Evolutionary conservation across 30 jellyfish, hydroid and myxozoan genomes (phyloP).

Genomic region (Clytia hemisphaerica): DNA sequence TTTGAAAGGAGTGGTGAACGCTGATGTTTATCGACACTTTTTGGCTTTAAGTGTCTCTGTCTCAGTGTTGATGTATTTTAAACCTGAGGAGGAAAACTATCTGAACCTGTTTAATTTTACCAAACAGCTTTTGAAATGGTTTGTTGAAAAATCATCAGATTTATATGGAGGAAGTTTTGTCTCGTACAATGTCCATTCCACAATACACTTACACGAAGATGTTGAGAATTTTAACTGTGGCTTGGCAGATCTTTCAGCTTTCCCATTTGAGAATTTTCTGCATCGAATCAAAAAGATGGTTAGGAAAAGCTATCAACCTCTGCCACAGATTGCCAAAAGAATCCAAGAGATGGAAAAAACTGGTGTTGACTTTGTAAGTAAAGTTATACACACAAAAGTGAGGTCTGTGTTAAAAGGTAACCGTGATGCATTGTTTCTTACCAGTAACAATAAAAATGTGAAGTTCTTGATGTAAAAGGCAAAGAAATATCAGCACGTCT

Average conservation of each 20-base stretch:
- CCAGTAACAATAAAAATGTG: background rate
- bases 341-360: background rate
- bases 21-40: background rate
- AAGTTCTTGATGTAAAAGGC: background rate
- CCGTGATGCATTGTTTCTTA: conserved; percentile 3
- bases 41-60: background rate
- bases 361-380: background rate
- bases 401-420: background rate
- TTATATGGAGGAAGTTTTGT: conserved; percentile 4
- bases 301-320: background rate
- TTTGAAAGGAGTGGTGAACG: background rate
- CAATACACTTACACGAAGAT: conserved; percentile 9
- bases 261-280: conserved; percentile 2
- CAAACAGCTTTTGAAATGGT: conserved; percentile 7
- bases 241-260: background rate
- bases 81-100: background rate
- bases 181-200: conserved; percentile 5
- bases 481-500: background rate
- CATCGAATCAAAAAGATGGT: conserved; percentile 1
- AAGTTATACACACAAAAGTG: background rate
- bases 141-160: background rate
- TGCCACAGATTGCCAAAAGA: background rate
- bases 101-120: background rate
- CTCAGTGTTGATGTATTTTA: background rate
- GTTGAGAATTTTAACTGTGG: conserved; percentile 8